Evolutionary conservation across 1,140 invertebrate species (phyloP).

Genomic region (Caenorhabditis inopinata): DNA sequence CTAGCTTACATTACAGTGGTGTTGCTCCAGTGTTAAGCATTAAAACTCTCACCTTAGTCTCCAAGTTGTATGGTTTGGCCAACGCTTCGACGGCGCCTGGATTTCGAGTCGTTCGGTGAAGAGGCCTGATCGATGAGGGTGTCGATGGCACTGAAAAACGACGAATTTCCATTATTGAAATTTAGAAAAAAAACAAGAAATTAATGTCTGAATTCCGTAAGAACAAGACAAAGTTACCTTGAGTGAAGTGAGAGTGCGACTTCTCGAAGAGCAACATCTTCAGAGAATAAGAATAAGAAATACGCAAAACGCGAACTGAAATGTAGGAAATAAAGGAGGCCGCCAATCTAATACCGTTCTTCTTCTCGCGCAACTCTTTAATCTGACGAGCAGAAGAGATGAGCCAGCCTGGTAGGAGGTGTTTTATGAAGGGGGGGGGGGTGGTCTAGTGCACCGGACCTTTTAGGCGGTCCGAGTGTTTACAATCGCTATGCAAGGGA

Average conservation of each 20-base stretch:
- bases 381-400: conserved; percentile 17
- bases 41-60: neutral
- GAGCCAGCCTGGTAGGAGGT: neutral
- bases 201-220: too few species aligned
- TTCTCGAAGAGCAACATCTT: conserved; percentile 27
- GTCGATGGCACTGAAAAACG: conserved; percentile 12
- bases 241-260: neutral
- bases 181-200: too few species aligned
- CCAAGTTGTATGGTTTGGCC: neutral
- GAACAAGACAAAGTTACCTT: neutral
- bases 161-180: too few species aligned
- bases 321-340: neutral
- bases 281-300: neutral
- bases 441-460: neutral
- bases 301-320: neutral
- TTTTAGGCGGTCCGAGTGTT: neutral
- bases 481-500: neutral
- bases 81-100: neutral
- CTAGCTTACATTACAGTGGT: too few species aligned
- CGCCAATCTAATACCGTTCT: conserved; percentile 17
- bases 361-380: conserved; percentile 22
- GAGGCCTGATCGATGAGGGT: neutral
- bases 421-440: conserved; percentile 1
- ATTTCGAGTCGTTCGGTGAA: neutral
- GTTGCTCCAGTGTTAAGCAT: too few species aligned